A percentile compares a stretch with the other conserved stretches of the same genome.
These are phyloP conservation scores for Lepidonotus clava DNA, from an alignment of 2,888 invertebrate genomes.

Conservation along the genomic window DNA sequence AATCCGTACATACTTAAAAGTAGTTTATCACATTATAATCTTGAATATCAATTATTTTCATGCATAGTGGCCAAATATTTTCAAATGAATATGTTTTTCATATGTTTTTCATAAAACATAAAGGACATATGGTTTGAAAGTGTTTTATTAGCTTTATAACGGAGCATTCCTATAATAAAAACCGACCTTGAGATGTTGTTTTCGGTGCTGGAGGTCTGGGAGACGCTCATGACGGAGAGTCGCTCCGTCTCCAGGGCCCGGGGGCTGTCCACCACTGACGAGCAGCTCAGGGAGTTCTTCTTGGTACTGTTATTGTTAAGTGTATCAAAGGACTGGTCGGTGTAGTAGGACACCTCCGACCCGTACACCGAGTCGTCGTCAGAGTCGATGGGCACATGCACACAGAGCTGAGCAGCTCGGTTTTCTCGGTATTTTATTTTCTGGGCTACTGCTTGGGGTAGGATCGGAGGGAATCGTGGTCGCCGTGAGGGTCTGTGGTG, in stretches of 20 bases:
- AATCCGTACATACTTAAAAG: too few relatives aligned
- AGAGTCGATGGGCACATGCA: constrained; percentile 33
- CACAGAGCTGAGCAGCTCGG: constrained; percentile 31
- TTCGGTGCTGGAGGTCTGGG: constrained; percentile 58
- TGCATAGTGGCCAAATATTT: too few relatives aligned
- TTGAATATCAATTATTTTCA: too few relatives aligned
- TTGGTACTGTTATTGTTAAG: neutral
- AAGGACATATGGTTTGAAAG: neutral
- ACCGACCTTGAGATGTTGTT: constrained; percentile 11
- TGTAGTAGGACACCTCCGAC: constrained; percentile 40
- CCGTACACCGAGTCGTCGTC: constrained; percentile 51
- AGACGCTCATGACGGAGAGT: constrained; percentile 59
- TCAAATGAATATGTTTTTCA: too few relatives aligned
- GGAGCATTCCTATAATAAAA: neutral
- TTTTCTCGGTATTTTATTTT: constrained; percentile 60
- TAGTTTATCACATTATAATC: too few relatives aligned
- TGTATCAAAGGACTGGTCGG: constrained; percentile 48
- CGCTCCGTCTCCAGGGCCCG: constrained; percentile 45
- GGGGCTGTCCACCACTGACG: neutral
- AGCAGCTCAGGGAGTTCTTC: neutral
- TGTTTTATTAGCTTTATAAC: neutral
- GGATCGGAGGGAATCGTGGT: constrained; percentile 60
- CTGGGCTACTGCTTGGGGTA: constrained; percentile 59
- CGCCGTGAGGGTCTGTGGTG: neutral
- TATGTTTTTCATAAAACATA: neutral